Conservation (phyloP, 2,113 vertebrate species). For the Oryzias curvinotus region DNA sequence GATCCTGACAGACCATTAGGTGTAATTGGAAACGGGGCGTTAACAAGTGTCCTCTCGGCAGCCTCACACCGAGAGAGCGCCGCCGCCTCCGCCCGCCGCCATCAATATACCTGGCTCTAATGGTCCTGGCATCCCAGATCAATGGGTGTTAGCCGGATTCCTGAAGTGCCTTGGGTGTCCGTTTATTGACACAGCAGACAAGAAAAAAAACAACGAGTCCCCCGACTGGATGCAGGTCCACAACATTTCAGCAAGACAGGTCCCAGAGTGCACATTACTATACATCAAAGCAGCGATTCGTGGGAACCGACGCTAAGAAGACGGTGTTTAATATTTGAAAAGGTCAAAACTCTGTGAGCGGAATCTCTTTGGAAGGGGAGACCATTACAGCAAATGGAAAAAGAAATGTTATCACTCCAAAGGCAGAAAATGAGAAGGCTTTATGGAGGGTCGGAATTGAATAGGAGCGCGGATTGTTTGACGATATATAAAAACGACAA, state of each 20-base stretch:
- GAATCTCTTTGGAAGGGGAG: conserved; percentile 6
- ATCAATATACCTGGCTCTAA: conserved; percentile 68
- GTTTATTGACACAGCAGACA: conserved; percentile 60
- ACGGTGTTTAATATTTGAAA: conserved; percentile 53
- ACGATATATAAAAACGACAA: too few species aligned
- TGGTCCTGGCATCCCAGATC: conserved; percentile 50
- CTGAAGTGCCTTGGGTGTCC: conserved; percentile 49
- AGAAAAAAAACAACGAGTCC: conserved; percentile 20
- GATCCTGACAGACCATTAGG: conserved; percentile 72
- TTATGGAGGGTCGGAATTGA: neutral
- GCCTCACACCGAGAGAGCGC: conserved; percentile 40
- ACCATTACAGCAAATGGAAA: neutral
- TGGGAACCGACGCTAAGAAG: conserved; percentile 25
- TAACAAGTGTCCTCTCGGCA: conserved; percentile 63
- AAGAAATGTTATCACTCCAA: neutral
- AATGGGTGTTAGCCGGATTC: conserved; percentile 41
- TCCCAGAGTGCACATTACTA: conserved; percentile 29
- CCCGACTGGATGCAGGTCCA: conserved; percentile 27
- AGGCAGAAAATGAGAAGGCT: neutral
- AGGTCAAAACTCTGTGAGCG: conserved; percentile 38
- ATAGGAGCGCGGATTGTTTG: too few species aligned
- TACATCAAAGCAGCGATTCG: conserved; percentile 41
- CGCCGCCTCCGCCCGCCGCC: neutral
- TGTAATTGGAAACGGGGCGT: conserved; percentile 65
- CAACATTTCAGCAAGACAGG: conserved; percentile 36